These are phyloP conservation scores for Pyrrhosoma nymphula DNA, from an alignment of 2,888 invertebrate species.

Conservation along the genomic window DNA sequence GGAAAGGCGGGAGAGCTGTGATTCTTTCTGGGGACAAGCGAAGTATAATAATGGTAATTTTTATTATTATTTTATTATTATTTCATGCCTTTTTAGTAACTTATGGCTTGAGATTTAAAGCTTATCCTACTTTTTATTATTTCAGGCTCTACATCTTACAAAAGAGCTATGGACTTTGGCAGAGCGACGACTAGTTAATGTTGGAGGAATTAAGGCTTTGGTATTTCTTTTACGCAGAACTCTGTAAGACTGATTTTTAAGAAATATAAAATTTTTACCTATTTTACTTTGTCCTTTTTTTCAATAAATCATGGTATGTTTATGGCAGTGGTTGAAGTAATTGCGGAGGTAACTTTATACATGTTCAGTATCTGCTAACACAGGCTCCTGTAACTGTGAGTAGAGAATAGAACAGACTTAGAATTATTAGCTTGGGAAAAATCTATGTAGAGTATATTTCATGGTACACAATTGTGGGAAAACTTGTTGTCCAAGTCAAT, in stretches of 20 bases:
- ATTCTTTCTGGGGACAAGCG: slow-evolving; percentile 78
- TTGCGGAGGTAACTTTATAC: too few relatives aligned
- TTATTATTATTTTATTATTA: neutral
- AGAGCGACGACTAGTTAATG: slow-evolving; percentile 74
- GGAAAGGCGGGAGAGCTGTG: slow-evolving; percentile 78
- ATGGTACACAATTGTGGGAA: too few relatives aligned
- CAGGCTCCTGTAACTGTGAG: too few relatives aligned
- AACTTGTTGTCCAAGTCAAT: too few relatives aligned
- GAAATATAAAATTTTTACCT: neutral
- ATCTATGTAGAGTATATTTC: too few relatives aligned
- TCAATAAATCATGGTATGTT: too few relatives aligned
- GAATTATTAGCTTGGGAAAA: too few relatives aligned
- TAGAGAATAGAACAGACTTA: too few relatives aligned
- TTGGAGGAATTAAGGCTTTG: slow-evolving; percentile 76
- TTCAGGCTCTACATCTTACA: slow-evolving; percentile 72
- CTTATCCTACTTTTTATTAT: slow-evolving; percentile 42
- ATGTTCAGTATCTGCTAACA: too few relatives aligned
- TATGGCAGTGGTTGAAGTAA: too few relatives aligned
- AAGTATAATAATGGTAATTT: slow-evolving; percentile 73
- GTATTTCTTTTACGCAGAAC: slow-evolving; percentile 74
- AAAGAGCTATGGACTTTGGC: slow-evolving; percentile 74
- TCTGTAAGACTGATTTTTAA: neutral
- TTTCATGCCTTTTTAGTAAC: neutral
- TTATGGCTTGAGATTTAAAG: neutral
- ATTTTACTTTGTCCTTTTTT: too few relatives aligned